Base-by-base conservation (phyloP, 2,797 vertebrate species). In the Sebastes iracundus region DNA sequence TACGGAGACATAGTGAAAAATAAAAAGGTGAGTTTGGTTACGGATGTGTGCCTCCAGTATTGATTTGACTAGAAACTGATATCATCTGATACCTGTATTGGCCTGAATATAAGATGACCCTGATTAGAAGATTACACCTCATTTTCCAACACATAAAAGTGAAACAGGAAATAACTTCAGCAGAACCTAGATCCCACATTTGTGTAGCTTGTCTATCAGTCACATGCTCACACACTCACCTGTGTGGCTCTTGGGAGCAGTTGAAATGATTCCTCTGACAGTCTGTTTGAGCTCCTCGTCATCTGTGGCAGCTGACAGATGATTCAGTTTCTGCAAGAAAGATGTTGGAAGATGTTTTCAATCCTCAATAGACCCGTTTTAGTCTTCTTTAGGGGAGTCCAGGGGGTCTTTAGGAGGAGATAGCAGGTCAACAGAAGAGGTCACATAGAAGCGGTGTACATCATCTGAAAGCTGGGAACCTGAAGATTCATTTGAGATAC, bases 1-100 rank as follows among this genome's bases (percentile, higher is more conserved):
- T 96, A 96, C 0, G 90, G 95, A 25, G 80, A 79, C 1, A 82
- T 85, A 5, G 87, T 96, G 53, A 97, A 97, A 86, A 95, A 87
- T 61, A 95, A 92, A 18, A 72, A 28, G 75, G 96, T 94, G 62
- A 94, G 92, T 88, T 56, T 63, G 53, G 3, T 72, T 25, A 8
- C 20, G 64, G n/a, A 60, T 70, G 3, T 56, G 1, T 65, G 5
- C 22, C 22, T 9, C 7, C 1, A 1, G 30, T 27, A 28, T 1
- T 14, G 10, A 68, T 42, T 10, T 42, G 13, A 22, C 23, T 58
- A 22, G 3, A 66, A 60, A 14, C 11, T 46, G 35, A 35, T 42
- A 33, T 58, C 27, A 49, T 27, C 20, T 62, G 12, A 62, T 55
- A 11, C 42, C 25, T 4, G n/a, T 16, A 32, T 58, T 23, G 23